Evolutionary conservation across 1,140 invertebrate genomes (phyloP).

Genomic region (Oscheius sp.): DNA sequence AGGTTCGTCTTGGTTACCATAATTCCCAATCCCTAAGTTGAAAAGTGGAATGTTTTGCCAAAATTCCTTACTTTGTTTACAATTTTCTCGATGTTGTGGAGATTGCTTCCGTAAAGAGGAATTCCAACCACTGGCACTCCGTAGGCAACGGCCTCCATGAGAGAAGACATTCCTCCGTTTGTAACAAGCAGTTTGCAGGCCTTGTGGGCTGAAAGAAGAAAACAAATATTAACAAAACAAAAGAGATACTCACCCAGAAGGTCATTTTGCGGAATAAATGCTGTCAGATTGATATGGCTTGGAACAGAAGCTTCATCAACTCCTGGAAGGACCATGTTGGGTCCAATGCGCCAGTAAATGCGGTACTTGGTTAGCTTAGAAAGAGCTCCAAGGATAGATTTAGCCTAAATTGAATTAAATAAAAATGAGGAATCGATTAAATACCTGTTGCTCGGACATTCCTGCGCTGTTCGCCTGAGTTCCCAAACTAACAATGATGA

Average conservation of each 20-base stretch:
- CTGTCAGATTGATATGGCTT: slow-evolving; percentile 54
- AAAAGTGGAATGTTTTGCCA: neutral
- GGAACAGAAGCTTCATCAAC: slow-evolving; percentile 44
- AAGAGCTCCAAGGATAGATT: slow-evolving; percentile 46
- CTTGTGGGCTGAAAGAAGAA: slow-evolving; percentile 43
- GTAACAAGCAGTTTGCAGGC: slow-evolving; percentile 52
- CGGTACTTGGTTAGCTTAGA: slow-evolving; percentile 50
- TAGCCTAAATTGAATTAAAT: slow-evolving; percentile 7
- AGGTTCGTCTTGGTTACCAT: slow-evolving; percentile 49
- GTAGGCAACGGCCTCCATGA: slow-evolving; percentile 57
- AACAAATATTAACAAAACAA: neutral
- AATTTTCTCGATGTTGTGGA: slow-evolving; percentile 49
- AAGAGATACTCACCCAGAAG: slow-evolving; percentile 46
- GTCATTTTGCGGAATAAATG: slow-evolving; percentile 59
- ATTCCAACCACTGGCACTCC: slow-evolving; percentile 57
- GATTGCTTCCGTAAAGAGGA: slow-evolving; percentile 55
- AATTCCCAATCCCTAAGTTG: slow-evolving; percentile 48
- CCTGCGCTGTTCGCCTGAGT: slow-evolving; percentile 46
- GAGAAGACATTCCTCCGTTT: slow-evolving; percentile 55
- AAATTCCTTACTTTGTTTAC: slow-evolving; percentile 32
- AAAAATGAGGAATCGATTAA: neutral
- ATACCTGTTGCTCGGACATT: slow-evolving; percentile 45
- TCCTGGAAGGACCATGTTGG: slow-evolving; percentile 47
- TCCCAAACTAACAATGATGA: slow-evolving; percentile 56
- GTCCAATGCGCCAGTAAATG: slow-evolving; percentile 56